Base-by-base conservation (phyloP, 2,888 invertebrate genomes). In the Psococerastis gibbosa region DNA sequence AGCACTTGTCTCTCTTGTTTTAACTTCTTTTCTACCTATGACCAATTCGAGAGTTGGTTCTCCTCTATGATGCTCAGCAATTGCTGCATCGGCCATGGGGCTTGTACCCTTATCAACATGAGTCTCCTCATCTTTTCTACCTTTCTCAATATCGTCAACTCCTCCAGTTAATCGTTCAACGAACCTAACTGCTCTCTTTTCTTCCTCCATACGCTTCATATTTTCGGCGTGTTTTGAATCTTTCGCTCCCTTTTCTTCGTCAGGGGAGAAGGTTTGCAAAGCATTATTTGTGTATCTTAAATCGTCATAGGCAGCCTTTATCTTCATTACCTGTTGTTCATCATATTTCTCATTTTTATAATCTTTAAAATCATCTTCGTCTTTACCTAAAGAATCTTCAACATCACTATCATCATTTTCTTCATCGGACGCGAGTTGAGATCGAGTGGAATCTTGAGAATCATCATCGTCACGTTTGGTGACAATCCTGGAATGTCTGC, bases 21-120 rank as follows among this genome's bases (percentile, higher is more conserved):
- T 60, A 1, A 68, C 62, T 54, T 69, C 67, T 55, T 69, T 69
- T 3, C 66, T 60, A 2, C 67, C 68, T 45, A 68, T 66, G 2
- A 68, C 60, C 27, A 69, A 54, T 55, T 68, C 67, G 42, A 68
- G 52, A 2, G 67, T 65, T 4, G 57, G 58, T 15, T 53, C 52
- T 17, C 42, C 43, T 17, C 27, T 38, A 9, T 32, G 43, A 44
- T 23, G 42, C 43, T 34, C 43, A 5, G 34, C 16, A 15, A 48
- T 31, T 9, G 49, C 48, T 46, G 50, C 51, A 5, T 53, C 54
- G 33, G 54, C 53, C 16, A 51, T 48, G 15, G 55, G 53, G 46
- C 55, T 54, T 41, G 54, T 55, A 4, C 53, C 53, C 13, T 54
- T 49, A 46, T 55, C 54, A 18, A 52, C 55, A 42, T 55, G 54